Base-by-base conservation (phyloP, 2,797 vertebrate species). In the Paramormyrops hopkinsi region DNA sequence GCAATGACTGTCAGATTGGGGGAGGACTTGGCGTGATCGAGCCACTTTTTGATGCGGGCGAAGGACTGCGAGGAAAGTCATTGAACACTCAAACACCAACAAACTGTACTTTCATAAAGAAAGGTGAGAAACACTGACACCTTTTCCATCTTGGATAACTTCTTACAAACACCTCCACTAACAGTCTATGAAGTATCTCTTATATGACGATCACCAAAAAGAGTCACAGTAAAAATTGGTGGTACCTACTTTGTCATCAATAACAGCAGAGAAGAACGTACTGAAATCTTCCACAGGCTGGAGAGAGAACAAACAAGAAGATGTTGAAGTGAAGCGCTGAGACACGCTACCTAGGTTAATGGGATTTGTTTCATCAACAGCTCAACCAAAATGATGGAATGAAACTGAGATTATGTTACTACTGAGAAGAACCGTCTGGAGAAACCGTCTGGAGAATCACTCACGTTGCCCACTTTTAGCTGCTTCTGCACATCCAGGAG, bases 251-350 rank as follows among this genome's bases (percentile, higher is more conserved):
- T 98, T 99, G 88, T 97, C 95, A 73, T 99, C 98, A 0, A 99
- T 99, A 83, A 99, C 98, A 0, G 98, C 98, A 0, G 98, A 99
- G 93, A 98, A 97, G 91, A 98, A 99, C 0, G 96, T 97, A 89
- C 94, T 93, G 0, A 98, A 97, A 90, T 99, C 97, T 76, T 98
- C 96, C 0, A 96, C 93, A 0, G 98, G 98, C 98, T 99, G 93
- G 76, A 86, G 25, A 89, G 73, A 79, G 17, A 89, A 2, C 79
- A 90, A 50, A 41, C 56, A 90, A 76, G 92, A 48, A 88, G 53
- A 50, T 50, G 79, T 9, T 29, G 11, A 25, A 84, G n/a, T 14
- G 33, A 41, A n/a, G n/a, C n/a, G 14, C 9, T 86, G 17, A 29
- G 82, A 48, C 11, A 19, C 3, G n/a, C 17, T n/a, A 46, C 37